phyloP scores from a whole-genome alignment of 2,888 invertebrate genomes.

The Eristalis intricaria region DNA sequence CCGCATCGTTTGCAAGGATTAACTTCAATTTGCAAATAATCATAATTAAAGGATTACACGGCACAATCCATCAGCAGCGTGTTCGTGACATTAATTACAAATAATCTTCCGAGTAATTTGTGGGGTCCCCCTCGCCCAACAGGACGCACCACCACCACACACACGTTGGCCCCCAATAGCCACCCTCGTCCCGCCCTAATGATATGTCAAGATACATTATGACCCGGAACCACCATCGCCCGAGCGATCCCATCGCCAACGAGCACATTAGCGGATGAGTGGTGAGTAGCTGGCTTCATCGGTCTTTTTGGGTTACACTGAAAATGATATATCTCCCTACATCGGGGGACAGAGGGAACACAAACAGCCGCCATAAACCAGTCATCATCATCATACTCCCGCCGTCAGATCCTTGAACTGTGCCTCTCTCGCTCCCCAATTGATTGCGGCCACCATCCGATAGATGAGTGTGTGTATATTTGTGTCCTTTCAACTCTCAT shows the following conservation, averaged over 20 bases:
- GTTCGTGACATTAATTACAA: constrained; percentile 56
- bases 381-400: not conserved
- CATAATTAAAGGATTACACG: constrained; percentile 61
- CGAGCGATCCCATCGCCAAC: constrained; percentile 1
- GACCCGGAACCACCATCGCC: not conserved
- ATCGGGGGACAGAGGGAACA: not conserved
- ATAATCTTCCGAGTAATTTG: constrained; percentile 44
- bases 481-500: not conserved
- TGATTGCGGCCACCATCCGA: not conserved
- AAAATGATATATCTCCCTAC: not conserved
- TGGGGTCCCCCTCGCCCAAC: not conserved
- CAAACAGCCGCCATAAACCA: not conserved
- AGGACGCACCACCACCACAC: not conserved
- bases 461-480: not conserved
- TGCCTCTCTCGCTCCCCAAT: not conserved
- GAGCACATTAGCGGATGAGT: constrained; percentile 44
- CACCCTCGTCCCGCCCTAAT: constrained; percentile 5
- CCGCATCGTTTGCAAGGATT: constrained; percentile 44
- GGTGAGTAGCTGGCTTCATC: constrained; percentile 33
- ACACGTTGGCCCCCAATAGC: not conserved
- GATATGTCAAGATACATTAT: constrained; percentile 32
- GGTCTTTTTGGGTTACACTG: constrained; percentile 7
- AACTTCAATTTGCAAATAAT: constrained; percentile 60
- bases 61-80: constrained; percentile 22
- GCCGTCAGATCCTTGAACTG: not conserved